These are phyloP conservation scores for human DNA, from an alignment of 2,113 vertebrate species.

Conservation along the genomic window GRCh38 chr9:23088501-23089000, in stretches of 20 bases:
- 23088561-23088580: not conserved
- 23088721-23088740: not conserved
- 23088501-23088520: not conserved
- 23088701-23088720: not conserved
- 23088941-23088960: too few relatives aligned
- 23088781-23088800: not conserved
- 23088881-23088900: too few relatives aligned
- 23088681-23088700: not conserved
- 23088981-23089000: too few relatives aligned
- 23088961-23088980: too few relatives aligned
- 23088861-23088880: not conserved
- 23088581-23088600: not conserved
- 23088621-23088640: not conserved
- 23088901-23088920: too few relatives aligned
- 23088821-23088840: not conserved
- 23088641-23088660: not conserved
- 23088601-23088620: not conserved
- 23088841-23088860: not conserved
- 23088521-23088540: not conserved
- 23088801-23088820: not conserved
- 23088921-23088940: too few relatives aligned
- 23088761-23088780: not conserved
- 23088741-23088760: not conserved
- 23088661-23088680: not conserved
- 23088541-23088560: not conserved